Evolutionary conservation across 2,888 invertebrate genomes (phyloP), one percentile per base, ranked within the genome.

Genomic region (Heteropelma amictum): DNA sequence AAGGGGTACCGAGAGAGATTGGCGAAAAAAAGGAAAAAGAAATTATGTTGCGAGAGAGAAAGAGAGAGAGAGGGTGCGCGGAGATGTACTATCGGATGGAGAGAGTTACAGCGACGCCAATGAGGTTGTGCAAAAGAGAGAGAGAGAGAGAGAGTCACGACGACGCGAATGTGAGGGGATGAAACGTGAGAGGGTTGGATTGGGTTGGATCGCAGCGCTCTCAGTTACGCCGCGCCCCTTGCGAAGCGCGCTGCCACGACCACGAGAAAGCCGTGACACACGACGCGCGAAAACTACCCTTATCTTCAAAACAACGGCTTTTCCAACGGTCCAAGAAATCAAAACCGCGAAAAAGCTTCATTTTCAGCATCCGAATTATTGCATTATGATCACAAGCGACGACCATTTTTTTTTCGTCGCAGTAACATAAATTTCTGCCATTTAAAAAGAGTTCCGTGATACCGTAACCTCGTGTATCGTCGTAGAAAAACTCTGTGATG

Each of bases 221-320:
- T 74, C 88, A 88, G 88, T 88, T 84, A 85, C 88, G 88, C 88
- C 88, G 88, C 88, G 87, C 88, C 88, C 88, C 88, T 88, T 85
- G 86, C 85, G 85, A 88, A 82, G 88, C 87, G 88, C 87, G 86
- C 80, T 81, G 81, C 81, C 73, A 54, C 72, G 79, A 80, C 79
- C 72, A 82, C 79, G 80, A 74, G 28, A 67, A 28, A 54, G 17
- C 38, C 40, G 54, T 12, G 35, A 58, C 38, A 4, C 60, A 63
- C n/a, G n/a, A 61, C 35, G 47, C 65, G 65, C 65, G 14, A 54
- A 65, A 35, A 56, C 42, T 6, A 35, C 21, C 14, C 49, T 30
- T 17, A 61, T 67, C 70, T 7, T 49, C 10, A 3, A 21, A 19
- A 54, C 21, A 14, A 19, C 21, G 19, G 30, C 23, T 58, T 60